Evolutionary conservation across 2,113 vertebrate species (phyloP).

Genomic region (Pristiophorus japonicus): DNA sequence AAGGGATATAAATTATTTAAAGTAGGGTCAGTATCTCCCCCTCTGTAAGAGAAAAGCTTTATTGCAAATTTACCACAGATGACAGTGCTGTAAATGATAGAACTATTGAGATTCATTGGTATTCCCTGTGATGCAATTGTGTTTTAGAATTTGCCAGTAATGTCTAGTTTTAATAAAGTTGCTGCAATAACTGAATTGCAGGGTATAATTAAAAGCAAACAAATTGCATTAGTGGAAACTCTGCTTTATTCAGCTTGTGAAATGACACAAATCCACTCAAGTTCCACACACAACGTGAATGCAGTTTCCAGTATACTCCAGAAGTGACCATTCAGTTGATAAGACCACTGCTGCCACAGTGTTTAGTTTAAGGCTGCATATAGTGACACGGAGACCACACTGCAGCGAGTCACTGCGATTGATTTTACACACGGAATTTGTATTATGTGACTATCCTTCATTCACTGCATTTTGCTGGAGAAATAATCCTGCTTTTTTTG

Average conservation of each 20-base stretch:
- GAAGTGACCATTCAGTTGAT: neutral
- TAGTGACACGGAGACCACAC: neutral
- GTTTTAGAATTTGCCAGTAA: neutral
- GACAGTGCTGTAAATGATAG: constrained; percentile 25
- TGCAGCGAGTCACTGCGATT: neutral
- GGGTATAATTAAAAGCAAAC: neutral
- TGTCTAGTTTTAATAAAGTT: constrained; percentile 13
- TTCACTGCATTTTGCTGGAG: neutral
- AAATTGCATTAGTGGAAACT: neutral
- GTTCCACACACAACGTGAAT: neutral
- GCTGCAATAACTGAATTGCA: neutral
- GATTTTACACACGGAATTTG: neutral
- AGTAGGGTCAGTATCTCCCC: neutral
- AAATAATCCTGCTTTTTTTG: neutral
- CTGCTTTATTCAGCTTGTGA: neutral
- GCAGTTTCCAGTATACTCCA: neutral
- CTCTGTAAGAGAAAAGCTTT: neutral
- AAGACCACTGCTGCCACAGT: neutral
- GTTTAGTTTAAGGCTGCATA: neutral
- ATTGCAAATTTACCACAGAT: constrained; percentile 24
- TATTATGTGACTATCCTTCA: neutral
- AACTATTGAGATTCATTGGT: constrained; percentile 13
- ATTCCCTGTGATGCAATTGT: neutral
- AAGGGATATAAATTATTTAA: neutral
- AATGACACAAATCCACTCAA: neutral